These are phyloP conservation scores for Bembecia ichneumoniformis DNA, from an alignment of 2,888 invertebrate genomes.

Conservation along the genomic window DNA sequence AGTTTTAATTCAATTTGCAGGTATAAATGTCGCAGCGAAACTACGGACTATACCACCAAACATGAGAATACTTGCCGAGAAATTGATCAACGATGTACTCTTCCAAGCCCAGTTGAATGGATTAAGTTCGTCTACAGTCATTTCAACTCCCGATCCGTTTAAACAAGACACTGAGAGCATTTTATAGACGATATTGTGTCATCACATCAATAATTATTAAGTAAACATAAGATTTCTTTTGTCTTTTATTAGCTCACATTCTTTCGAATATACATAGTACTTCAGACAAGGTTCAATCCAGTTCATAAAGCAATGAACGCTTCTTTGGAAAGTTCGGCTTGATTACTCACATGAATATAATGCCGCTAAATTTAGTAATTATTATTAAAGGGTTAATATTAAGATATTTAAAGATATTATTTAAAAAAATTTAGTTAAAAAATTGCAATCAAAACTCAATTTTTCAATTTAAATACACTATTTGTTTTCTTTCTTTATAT, in stretches of 20 bases:
- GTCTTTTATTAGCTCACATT: not conserved
- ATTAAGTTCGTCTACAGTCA: constrained; percentile 34
- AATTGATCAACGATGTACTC: constrained; percentile 55
- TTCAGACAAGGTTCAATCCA: no score
- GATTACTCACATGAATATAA: no score
- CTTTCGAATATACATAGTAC: no score
- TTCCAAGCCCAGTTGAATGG: constrained; percentile 54
- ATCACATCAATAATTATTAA: not conserved
- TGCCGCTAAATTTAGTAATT: no score
- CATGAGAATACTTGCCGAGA: constrained; percentile 54
- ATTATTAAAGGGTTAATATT: no score
- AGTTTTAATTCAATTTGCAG: constrained; percentile 19
- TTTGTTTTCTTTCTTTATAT: no score
- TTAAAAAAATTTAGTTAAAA: no score
- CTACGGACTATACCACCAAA: constrained; percentile 45
- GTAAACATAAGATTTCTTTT: not conserved
- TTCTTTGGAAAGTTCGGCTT: no score
- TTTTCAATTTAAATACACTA: no score
- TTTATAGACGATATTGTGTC: not conserved
- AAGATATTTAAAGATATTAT: no score
- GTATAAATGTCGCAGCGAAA: constrained; percentile 60
- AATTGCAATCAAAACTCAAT: no score
- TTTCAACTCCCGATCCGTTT: constrained; percentile 41
- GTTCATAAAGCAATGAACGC: no score
- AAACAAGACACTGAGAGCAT: constrained; percentile 16